Evolutionary conservation across 2,113 vertebrate genomes (phyloP), one percentile per base, ranked within the genome.

Genomic region (Rallus limicola): DNA sequence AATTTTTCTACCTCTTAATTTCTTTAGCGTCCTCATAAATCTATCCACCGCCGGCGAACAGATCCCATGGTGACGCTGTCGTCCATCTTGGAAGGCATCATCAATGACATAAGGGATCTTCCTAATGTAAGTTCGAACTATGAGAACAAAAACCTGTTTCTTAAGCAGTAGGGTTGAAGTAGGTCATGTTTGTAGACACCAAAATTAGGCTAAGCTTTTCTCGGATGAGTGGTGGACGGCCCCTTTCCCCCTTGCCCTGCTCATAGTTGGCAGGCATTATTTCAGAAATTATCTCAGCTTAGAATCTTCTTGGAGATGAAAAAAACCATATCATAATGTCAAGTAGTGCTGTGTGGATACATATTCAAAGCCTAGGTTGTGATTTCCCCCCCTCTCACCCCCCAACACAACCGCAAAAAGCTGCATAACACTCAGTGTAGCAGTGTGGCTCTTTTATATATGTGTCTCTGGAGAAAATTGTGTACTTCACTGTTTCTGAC

Each of bases 1-100:
- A 31, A 56, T n/a, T 85, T 95, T 95, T 87, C 63, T 95, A 16
- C 78, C 80, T 95, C 53, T 44, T 86, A 4, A 2, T 94, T 74
- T 94, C 72, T 82, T 75, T 89, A 99, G 99, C 99, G 99, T 90
- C 99, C 99, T 82, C 99, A 99, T 95, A 99, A 99, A 92, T 99
- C 99, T 63, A 99, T 99, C 94, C 99, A 99, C 93, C 99, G 99
- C 16, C 98, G 99, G 56, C 98, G 99, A 86, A 99, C 99, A 13
- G 99, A 99, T 97, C 99, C 99, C 70, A 99, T 99, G 99, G 99
- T 99, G 90, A 99, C 99, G 0, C 95, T 99, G 69, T 99, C 99
- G 5, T 99, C 99, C 33, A 98, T 99, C 74, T 97, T 99, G 69
- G 99, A 99, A 95, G 98, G 98, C 97, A 98, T 99, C 93, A 99